Conservation (phyloP, 1,140 invertebrate species). For the Penaeus indicus region DNA sequence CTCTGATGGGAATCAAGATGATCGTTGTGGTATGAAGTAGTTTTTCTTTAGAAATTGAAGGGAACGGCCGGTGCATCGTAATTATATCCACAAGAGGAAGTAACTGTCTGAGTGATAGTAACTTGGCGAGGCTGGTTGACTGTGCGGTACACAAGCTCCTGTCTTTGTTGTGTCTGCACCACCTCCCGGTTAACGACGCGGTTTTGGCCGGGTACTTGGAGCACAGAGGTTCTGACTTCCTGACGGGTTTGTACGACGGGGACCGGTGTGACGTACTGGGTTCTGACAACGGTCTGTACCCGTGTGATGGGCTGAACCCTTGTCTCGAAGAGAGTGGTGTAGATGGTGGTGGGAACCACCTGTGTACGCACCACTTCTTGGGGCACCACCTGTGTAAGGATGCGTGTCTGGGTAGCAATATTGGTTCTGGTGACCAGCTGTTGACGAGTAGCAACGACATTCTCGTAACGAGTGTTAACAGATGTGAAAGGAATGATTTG, state of each 20-base stretch:
- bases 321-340: conserved; percentile 48
- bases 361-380: conserved; percentile 58
- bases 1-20: background rate
- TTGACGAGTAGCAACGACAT: conserved; percentile 39
- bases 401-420: conserved; percentile 46
- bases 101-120: conserved; percentile 53
- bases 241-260: conserved; percentile 43
- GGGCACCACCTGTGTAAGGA: conserved; percentile 53
- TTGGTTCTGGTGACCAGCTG: conserved; percentile 59
- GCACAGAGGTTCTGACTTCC: conserved; percentile 48
- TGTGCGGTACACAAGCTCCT: conserved; percentile 52
- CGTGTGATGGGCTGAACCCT: conserved; percentile 58
- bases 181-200: conserved; percentile 51
- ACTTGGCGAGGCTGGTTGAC: conserved; percentile 52
- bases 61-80: conserved; percentile 44
- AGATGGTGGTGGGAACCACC: conserved; percentile 48
- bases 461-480: conserved; percentile 53
- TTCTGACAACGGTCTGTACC: conserved; percentile 55
- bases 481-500: conserved; percentile 49
- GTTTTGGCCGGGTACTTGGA: conserved; percentile 49
- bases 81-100: conserved; percentile 59
- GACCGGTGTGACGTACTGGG: conserved; percentile 45
- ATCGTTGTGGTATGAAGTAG: background rate
- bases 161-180: conserved; percentile 52
- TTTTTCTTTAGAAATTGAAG: conserved; percentile 8